Percentiles rank a stretch among this genome's conserved stretches.
Evolutionary conservation across 1,140 invertebrate species (phyloP).

Genomic region (Belonocnema kinseyi): DNA sequence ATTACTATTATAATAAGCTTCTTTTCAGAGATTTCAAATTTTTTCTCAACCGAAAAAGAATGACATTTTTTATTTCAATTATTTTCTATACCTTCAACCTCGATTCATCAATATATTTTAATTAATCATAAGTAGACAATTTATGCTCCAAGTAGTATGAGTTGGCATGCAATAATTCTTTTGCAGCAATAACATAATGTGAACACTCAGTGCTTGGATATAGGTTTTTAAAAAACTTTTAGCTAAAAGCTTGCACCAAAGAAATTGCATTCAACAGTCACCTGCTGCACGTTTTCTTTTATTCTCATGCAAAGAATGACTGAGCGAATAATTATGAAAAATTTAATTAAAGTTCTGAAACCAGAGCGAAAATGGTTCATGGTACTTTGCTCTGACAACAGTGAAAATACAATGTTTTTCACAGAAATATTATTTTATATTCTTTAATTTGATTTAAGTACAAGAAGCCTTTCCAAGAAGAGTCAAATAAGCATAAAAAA

Average conservation of each 20-base stretch:
- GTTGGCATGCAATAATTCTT: neutral
- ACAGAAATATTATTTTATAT: no score
- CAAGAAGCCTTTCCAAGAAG: no score
- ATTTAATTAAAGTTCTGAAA: neutral
- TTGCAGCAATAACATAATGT: conserved; percentile 1
- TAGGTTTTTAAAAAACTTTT: neutral
- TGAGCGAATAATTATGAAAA: neutral
- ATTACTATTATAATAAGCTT: no score
- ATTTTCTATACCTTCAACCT: no score
- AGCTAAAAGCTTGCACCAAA: neutral
- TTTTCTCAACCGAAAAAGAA: no score
- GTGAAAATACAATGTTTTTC: no score
- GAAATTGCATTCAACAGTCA: neutral
- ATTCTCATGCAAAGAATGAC: no score
- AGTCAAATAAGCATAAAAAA: no score
- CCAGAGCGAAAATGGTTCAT: neutral
- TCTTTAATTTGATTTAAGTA: no score
- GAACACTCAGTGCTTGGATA: neutral
- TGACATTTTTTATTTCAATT: no score
- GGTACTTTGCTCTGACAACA: no score
- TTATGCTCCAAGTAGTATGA: neutral
- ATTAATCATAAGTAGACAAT: neutral
- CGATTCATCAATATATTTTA: neutral
- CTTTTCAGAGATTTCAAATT: no score
- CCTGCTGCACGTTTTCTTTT: neutral